These are phyloP conservation scores for Petrolisthes manimaculis DNA, from an alignment of 2,888 invertebrate genomes.

Conservation along the genomic window DNA sequence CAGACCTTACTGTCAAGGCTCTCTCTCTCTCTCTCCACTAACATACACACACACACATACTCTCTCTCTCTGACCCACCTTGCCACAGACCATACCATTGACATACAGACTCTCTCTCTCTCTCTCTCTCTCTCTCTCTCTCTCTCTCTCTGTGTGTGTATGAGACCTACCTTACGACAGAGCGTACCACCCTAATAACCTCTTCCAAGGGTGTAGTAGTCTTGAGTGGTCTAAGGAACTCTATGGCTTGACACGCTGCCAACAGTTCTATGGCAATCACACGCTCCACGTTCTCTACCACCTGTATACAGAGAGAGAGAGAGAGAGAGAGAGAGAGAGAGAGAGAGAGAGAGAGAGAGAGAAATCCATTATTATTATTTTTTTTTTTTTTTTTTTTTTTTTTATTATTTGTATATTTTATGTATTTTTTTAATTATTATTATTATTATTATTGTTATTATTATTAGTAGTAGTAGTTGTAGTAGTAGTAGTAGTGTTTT, in stretches of 20 bases:
- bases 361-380: too few species aligned
- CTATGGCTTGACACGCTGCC: constrained; percentile 78
- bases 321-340: neutral
- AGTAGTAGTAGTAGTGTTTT: too few species aligned
- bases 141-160: constrained; percentile 5
- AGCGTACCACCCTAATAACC: constrained; percentile 76
- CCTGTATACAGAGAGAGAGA: constrained; percentile 69
- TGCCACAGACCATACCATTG: too few species aligned
- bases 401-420: neutral
- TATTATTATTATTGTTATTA: too few species aligned
- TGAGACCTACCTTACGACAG: constrained; percentile 68
- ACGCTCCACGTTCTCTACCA: constrained; percentile 73
- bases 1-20: neutral
- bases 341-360: neutral
- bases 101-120: neutral
- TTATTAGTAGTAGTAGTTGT: neutral
- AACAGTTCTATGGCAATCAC: constrained; percentile 78
- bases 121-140: constrained; percentile 14
- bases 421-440: too few species aligned
- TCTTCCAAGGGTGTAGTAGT: constrained; percentile 77
- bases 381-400: too few species aligned
- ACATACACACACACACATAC: neutral
- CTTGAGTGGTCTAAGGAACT: constrained; percentile 77
- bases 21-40: neutral
- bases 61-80: constrained; percentile 11